phyloP scores from a whole-genome alignment of 2,113 vertebrate genomes.

The Upupa epops region DNA sequence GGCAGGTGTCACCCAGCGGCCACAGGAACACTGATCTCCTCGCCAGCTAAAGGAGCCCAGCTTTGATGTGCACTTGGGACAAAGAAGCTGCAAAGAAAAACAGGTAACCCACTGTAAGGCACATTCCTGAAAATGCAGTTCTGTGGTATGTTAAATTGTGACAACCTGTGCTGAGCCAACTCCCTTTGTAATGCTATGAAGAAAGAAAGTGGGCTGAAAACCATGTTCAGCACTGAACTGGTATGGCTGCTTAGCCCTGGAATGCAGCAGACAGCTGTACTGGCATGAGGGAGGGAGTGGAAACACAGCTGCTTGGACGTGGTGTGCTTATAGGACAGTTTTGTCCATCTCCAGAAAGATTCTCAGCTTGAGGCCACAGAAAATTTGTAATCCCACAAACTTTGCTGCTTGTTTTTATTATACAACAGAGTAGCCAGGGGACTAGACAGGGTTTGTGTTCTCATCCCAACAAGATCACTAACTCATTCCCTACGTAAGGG shows the following conservation, averaged over 20 bases:
- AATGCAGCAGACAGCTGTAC: background rate
- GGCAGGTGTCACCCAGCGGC: conserved; percentile 90
- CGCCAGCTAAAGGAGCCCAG: conserved; percentile 95
- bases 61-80: conserved; percentile 90
- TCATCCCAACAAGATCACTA: background rate
- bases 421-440: background rate
- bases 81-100: conserved; percentile 84
- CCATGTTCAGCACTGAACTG: background rate
- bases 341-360: background rate
- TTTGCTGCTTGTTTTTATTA: background rate
- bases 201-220: background rate
- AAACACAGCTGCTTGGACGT: background rate
- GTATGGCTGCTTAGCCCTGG: background rate
- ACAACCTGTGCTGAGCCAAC: background rate
- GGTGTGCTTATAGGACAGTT: background rate
- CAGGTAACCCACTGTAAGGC: fast-evolving
- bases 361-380: background rate
- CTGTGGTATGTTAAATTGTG: fast-evolving
- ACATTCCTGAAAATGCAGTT: background rate
- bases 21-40: conserved; percentile 93
- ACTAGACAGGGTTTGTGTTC: background rate
- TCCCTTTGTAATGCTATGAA: background rate
- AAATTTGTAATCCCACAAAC: background rate
- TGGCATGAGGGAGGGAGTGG: background rate
- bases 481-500: fast-evolving